Conservation (phyloP, 1,140 invertebrate species). For the Megalopta genalis region DNA sequence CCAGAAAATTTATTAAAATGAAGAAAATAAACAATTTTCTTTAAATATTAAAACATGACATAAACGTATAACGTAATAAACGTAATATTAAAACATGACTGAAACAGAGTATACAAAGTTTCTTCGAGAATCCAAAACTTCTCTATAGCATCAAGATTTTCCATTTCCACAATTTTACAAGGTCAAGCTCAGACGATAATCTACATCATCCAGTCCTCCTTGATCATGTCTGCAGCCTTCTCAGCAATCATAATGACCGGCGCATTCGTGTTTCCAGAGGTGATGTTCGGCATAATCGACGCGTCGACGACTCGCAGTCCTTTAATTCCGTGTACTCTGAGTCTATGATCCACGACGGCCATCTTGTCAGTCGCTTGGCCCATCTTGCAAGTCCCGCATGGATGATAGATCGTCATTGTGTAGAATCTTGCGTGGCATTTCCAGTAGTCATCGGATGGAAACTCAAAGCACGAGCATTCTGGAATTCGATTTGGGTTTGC, state of each 20-base stretch:
- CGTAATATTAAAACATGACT: too few species aligned
- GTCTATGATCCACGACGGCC: slow-evolving; percentile 92
- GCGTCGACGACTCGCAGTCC: slow-evolving; percentile 92
- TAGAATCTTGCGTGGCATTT: slow-evolving; percentile 87
- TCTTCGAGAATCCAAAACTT: too few species aligned
- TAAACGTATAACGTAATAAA: too few species aligned
- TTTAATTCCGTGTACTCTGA: slow-evolving; percentile 89
- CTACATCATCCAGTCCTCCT: slow-evolving; percentile 86
- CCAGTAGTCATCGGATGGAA: slow-evolving; percentile 85
- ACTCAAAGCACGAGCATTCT: slow-evolving; percentile 80
- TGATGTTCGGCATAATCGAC: slow-evolving; percentile 91
- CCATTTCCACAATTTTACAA: too few species aligned
- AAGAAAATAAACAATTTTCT: too few species aligned
- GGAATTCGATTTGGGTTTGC: slow-evolving; percentile 83
- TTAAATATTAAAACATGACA: too few species aligned
- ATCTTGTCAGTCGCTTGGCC: slow-evolving; percentile 87
- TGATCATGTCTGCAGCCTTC: slow-evolving; percentile 90
- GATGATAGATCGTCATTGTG: slow-evolving; percentile 91
- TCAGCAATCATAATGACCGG: slow-evolving; percentile 92
- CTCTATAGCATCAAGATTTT: too few species aligned
- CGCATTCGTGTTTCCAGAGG: slow-evolving; percentile 92
- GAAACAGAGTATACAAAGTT: too few species aligned
- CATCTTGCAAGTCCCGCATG: slow-evolving; percentile 95
- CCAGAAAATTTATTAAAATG: too few species aligned
- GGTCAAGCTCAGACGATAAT: slow-evolving; percentile 58